These are phyloP conservation scores for Tenodera sinensis DNA, from an alignment of 2,888 invertebrate species.

Conservation along the genomic window DNA sequence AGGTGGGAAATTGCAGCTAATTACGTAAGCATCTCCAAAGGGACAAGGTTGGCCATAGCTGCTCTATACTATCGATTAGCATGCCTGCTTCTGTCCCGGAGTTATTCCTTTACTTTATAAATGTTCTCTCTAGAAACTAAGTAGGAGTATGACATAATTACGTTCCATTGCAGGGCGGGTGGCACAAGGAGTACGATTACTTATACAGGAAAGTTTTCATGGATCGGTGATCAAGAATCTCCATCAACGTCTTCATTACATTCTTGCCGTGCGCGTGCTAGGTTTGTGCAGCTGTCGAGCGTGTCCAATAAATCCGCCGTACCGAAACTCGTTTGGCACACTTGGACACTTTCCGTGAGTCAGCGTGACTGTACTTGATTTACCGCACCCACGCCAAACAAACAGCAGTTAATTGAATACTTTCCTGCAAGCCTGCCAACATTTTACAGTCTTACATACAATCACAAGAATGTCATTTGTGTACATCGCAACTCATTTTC, in stretches of 20 bases:
- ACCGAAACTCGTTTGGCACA: neutral
- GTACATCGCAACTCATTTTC: no score
- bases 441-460: neutral
- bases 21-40: no score
- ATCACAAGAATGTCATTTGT: neutral
- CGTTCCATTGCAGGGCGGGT: neutral
- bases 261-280: neutral
- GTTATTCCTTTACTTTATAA: no score
- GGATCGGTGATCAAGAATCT: neutral
- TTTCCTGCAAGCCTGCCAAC: neutral
- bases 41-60: no score
- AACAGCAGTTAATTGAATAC: neutral
- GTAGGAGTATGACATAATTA: no score
- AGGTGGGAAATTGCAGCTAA: no score
- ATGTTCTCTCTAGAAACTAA: no score
- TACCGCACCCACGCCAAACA: neutral
- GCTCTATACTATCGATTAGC: no score
- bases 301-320: neutral
- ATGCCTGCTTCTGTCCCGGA: no score
- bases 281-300: neutral
- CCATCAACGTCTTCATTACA: neutral
- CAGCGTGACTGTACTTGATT: neutral
- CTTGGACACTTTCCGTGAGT: neutral
- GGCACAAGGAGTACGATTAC: neutral
- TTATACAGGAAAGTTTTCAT: neutral